phyloP scores from a whole-genome alignment of 1,140 invertebrate genomes.

The Gonatopus flavifemur region DNA sequence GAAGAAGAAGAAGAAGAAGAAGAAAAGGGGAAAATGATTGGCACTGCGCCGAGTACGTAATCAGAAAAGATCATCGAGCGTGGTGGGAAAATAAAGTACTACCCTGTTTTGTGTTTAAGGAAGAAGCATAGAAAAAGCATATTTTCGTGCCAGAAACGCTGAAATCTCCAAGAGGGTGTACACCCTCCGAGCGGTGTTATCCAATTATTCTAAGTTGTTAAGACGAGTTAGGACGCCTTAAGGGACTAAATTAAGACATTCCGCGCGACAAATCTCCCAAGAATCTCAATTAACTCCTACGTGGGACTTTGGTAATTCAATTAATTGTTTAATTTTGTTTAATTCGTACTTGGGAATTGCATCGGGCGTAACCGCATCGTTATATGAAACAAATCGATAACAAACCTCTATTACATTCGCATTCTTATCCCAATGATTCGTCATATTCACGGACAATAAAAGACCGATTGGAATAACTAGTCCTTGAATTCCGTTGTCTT shows the following conservation, averaged over 20 bases:
- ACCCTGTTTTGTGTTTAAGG: not conserved
- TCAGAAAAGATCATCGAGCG: conserved; percentile 37
- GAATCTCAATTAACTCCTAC: conserved; percentile 60
- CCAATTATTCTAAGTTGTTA: conserved; percentile 61
- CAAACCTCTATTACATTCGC: conserved; percentile 8
- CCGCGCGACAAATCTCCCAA: conserved; percentile 59
- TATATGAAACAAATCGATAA: conserved; percentile 8
- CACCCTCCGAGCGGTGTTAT: conserved; percentile 47
- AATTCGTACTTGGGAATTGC: conserved; percentile 54
- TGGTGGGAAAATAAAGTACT: conserved; percentile 14
- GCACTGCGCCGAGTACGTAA: conserved; percentile 37
- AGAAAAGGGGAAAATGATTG: conserved; percentile 43
- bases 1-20: not conserved
- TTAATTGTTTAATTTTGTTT: conserved; percentile 60
- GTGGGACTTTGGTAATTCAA: conserved; percentile 46
- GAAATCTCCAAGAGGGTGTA: conserved; percentile 29
- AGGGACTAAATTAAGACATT: conserved; percentile 62
- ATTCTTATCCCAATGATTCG: too few relatives aligned
- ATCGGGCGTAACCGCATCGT: conserved; percentile 33
- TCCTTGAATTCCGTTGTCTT: too few relatives aligned
- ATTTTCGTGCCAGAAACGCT: conserved; percentile 15
- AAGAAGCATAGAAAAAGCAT: not conserved
- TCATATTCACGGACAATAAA: too few relatives aligned
- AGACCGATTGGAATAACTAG: too few relatives aligned
- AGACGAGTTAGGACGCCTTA: conserved; percentile 58